Conservation (phyloP, 23 tunicate genomes). For the Pegea sp. region DNA sequence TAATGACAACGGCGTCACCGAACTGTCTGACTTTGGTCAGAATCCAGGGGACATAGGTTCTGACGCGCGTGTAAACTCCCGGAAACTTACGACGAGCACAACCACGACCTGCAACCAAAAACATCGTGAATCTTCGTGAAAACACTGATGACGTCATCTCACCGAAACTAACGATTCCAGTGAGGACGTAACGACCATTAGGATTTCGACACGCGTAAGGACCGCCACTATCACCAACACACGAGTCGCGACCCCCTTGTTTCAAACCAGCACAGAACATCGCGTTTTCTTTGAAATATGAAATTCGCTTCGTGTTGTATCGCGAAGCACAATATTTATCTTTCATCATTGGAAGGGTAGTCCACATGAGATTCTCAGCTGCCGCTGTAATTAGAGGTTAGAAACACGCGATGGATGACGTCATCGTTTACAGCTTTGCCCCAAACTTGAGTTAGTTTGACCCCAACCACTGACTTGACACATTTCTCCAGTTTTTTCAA, state of each 20-base stretch:
- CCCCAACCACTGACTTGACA: slow-evolving; percentile 97
- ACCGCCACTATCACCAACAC: slow-evolving; percentile 92
- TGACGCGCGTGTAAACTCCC: slow-evolving; percentile 74
- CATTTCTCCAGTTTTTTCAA: slow-evolving; percentile 11
- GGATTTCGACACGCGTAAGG: slow-evolving; percentile 62
- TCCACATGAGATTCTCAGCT: slow-evolving; percentile 30
- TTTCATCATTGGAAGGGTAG: slow-evolving; percentile 33
- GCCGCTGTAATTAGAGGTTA: slow-evolving; percentile 20
- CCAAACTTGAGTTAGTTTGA: slow-evolving; percentile 27
- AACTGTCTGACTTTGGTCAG: slow-evolving; percentile 12
- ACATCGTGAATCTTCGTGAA: no score
- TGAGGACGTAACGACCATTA: slow-evolving; percentile 44
- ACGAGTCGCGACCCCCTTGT: slow-evolving; percentile 65
- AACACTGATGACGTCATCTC: no score
- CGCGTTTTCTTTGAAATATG: slow-evolving; percentile 13
- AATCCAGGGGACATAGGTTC: slow-evolving; percentile 53
- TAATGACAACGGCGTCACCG: no score
- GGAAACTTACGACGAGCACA: slow-evolving; percentile 57
- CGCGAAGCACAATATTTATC: slow-evolving; percentile 24
- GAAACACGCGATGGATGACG: background rate
- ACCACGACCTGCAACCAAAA: slow-evolving; percentile 84
- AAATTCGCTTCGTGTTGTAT: slow-evolving; percentile 13
- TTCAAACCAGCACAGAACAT: slow-evolving; percentile 87
- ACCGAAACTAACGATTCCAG: slow-evolving; percentile 89
- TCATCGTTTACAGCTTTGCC: slow-evolving; percentile 26